Base-by-base conservation (phyloP, 1,140 invertebrate genomes). In the Oscheius sp. region DNA sequence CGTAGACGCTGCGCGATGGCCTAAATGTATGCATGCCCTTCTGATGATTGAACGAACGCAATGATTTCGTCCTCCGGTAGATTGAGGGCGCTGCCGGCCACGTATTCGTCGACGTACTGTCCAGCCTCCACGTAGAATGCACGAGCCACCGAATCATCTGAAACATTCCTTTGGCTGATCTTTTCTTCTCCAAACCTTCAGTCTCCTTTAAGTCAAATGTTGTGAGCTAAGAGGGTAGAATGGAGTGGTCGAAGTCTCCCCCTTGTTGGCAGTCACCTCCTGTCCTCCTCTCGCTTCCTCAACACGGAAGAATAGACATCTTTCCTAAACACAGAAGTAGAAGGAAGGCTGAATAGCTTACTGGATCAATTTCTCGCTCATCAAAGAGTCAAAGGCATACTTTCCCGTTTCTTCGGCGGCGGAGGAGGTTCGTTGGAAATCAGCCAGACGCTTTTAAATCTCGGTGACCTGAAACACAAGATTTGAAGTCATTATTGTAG, bases 41-140 rank as follows among this genome's bases (percentile, higher is more conserved):
- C 20, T 2, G 68, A 20, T 3, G 32, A 28, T 15, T 29, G 4
- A 36, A 66, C 45, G 61, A 10, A 68, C 66, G 59, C 66, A 7
- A 55, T 55, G 64, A 76, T 68, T 23, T 74, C 38, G 49, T 76
- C 76, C 31, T 77, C 68, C 18, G 76, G 73, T 7, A 77, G n/a
- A 45, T 77, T 74, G 3, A 58, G 18, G 3, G 67, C 34, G 26
- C 45, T 75, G 55, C 73, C 76, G 23, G 73, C 67, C 10, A 70
- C 55, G 46, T 77, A 77, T 65, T 77, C 76, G 38, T 77, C 76
- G 1, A 70, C 62, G 49, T 49, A 75, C 7, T 62, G 23, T 13
- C 75, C 73, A 2, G 68, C 68, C 46, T 62, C 69, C 10, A 77
- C 64, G 36, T 71, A 77, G 32, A 77, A 77, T 3, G 73, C 76